Evolutionary conservation across 2,113 vertebrate species (phyloP), one percentile per base, ranked within the genome.

Genomic region (Cathartes aura): DNA sequence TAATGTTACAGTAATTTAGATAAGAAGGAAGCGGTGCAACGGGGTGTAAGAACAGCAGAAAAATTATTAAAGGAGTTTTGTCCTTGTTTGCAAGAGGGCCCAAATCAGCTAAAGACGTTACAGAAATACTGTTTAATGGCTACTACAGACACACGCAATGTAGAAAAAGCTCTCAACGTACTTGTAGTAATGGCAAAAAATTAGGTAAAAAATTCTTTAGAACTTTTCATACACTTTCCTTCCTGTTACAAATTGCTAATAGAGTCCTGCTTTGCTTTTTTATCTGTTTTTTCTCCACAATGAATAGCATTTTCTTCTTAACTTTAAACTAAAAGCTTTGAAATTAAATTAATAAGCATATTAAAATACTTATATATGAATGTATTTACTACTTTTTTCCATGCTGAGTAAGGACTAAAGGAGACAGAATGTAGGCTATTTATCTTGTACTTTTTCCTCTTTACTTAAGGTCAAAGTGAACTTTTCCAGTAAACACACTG

Each of bases 21-120:
- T 7, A 97, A 93, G 84, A 96, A 84, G 22, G 96, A 98, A 71
- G 63, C 56, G 1, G 91, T 66, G 24, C 93, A 97, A 90, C 89
- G 87, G 3, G 96, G 96, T 11, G 67, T 98, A 53, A 97, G 80
- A 73, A 97, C 97, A 1, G 97, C 98, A 0, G 98, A 98, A 94
- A 98, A 98, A 87, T 91, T 98, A 30, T 96, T 98, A 34, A 96
- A 91, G 13, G 95, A 98, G 34, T 97, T 98, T 88, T 97, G 62
- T 53, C 92, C 96, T 1, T 96, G 87, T 53, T 98, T 89, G 0
- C 59, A 93, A 68, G 27, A 82, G 9, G 87, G 76, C 9, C 95
- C 95, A 74, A 83, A 95, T 59, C 94, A 98, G 82, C 89, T 97
- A 42, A 91, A 78, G 64, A 89, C 92, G 10, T 97, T 98, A 22